Percentiles rank a stretch among this genome's conserved stretches.
phyloP scores from a whole-genome alignment of 1,140 invertebrate species.

The Papilio helenus region DNA sequence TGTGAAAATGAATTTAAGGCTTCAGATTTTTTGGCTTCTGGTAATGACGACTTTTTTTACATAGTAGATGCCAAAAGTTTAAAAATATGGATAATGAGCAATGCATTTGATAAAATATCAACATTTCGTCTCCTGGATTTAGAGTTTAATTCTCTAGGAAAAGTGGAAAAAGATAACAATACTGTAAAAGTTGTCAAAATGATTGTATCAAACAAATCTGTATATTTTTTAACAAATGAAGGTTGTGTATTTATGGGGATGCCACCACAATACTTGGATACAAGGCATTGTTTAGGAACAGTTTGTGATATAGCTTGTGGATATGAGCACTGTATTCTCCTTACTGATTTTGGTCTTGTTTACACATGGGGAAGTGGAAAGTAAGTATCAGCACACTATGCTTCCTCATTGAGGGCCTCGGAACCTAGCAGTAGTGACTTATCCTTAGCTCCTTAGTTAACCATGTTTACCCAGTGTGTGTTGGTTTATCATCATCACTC shows the following conservation, averaged over 20 bases:
- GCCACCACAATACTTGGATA: conserved; percentile 84
- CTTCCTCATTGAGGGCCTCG: neutral
- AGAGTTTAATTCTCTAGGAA: conserved; percentile 50
- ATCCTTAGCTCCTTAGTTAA: no score
- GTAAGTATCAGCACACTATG: conserved; percentile 78
- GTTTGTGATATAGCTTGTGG: conserved; percentile 88
- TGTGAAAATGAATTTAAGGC: conserved; percentile 41
- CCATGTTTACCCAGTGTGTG: no score
- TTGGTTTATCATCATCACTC: no score
- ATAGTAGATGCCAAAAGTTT: conserved; percentile 49
- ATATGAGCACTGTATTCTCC: conserved; percentile 89
- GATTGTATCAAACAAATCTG: conserved; percentile 51
- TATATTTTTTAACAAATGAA: conserved; percentile 74
- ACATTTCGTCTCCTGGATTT: conserved; percentile 41
- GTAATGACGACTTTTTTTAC: conserved; percentile 64
- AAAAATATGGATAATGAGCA: conserved; percentile 55
- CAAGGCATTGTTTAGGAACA: conserved; percentile 79
- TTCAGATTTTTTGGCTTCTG: conserved; percentile 47
- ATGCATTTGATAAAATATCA: conserved; percentile 51
- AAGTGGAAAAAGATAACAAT: conserved; percentile 47
- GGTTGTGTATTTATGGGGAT: conserved; percentile 84
- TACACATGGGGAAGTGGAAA: conserved; percentile 92
- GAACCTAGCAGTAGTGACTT: no score
- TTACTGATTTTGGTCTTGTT: conserved; percentile 88
- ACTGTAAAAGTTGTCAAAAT: conserved; percentile 56